A percentile compares a stretch with the other conserved stretches of the same genome.
These are phyloP conservation scores for Peromyscus californicus DNA, from an alignment of 2,113 vertebrate species.

Conservation along the genomic window DNA sequence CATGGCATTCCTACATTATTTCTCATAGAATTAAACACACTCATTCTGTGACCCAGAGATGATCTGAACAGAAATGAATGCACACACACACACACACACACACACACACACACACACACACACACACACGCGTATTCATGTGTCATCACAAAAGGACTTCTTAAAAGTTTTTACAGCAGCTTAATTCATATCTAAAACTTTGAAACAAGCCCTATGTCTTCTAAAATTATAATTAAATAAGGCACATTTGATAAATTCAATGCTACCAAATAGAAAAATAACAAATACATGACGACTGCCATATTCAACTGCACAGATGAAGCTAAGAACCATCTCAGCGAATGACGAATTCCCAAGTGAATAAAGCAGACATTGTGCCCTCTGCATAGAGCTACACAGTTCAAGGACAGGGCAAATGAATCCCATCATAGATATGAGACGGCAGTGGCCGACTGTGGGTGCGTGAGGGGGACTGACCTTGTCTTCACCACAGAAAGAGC, in stretches of 20 bases:
- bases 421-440: not conserved
- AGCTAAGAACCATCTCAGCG: not conserved
- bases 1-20: not conserved
- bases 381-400: not conserved
- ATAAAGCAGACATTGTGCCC: not conserved
- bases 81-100: not conserved
- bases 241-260: not conserved
- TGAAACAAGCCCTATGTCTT: not conserved
- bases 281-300: not conserved
- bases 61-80: not conserved
- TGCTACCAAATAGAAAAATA: not conserved
- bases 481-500: not conserved
- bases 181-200: conserved; percentile 5
- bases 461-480: not conserved
- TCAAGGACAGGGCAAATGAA: not conserved
- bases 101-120: not conserved
- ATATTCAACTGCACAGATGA: not conserved
- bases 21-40: not conserved
- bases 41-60: not conserved
- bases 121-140: not conserved
- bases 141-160: not conserved
- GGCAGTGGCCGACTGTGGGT: not conserved
- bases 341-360: conserved; percentile 6
- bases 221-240: not conserved
- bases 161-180: not conserved